Evolutionary conservation across 2,797 vertebrate species (phyloP).

Genomic region (Pangasius sanitwongsei): DNA sequence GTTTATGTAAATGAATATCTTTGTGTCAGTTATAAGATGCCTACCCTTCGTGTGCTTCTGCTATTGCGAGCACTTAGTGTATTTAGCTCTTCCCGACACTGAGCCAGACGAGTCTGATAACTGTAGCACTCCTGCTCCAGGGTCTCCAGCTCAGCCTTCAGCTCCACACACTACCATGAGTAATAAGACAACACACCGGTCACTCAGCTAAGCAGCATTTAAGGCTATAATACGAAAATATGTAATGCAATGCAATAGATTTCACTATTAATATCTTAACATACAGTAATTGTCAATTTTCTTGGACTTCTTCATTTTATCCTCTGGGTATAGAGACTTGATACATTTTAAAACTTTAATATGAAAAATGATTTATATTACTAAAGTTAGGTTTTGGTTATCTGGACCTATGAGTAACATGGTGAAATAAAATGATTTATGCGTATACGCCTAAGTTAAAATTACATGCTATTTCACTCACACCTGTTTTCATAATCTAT

Average conservation of each 20-base stretch:
- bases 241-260: neutral
- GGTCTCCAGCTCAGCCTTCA: slow-evolving; percentile 80
- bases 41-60: slow-evolving; percentile 55
- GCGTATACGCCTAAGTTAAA: neutral
- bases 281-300: neutral
- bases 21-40: neutral
- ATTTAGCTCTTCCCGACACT: slow-evolving; percentile 84
- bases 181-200: slow-evolving; percentile 25
- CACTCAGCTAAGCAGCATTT: neutral
- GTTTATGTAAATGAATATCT: neutral
- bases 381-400: neutral
- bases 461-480: neutral
- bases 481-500: neutral
- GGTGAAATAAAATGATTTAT: neutral
- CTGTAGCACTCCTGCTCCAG: slow-evolving; percentile 83
- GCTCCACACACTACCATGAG: slow-evolving; percentile 77
- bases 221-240: neutral
- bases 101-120: slow-evolving; percentile 81
- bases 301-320: neutral
- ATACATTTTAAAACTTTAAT: neutral
- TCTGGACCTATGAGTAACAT: neutral
- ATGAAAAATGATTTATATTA: neutral
- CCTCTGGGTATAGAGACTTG: neutral
- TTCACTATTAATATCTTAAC: neutral
- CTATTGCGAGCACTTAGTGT: slow-evolving; percentile 66